These are phyloP conservation scores for Gavia stellata DNA, from an alignment of 2,113 vertebrate species.

Conservation along the genomic window DNA sequence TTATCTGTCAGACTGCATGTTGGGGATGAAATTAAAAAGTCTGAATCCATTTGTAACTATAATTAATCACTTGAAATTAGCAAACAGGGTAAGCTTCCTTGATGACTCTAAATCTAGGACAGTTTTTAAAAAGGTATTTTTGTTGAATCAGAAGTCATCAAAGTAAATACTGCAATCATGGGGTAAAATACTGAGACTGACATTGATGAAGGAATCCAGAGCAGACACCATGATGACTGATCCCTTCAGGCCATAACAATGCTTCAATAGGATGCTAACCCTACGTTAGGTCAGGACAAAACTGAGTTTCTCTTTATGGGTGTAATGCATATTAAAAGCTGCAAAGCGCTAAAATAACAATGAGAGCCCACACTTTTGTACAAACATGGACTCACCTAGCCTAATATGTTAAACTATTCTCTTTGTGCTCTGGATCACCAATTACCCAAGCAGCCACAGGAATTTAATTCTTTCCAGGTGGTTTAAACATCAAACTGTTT, in stretches of 20 bases:
- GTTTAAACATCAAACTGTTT: not conserved
- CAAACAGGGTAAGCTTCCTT: not conserved
- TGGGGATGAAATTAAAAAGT: not conserved
- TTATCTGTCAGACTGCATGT: not conserved
- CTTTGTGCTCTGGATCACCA: not conserved
- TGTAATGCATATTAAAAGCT: not conserved
- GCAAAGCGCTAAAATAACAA: not conserved
- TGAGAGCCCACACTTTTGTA: not conserved
- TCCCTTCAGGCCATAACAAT: accelerated
- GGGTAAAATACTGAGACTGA: not conserved
- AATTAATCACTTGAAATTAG: not conserved
- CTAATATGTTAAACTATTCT: not conserved
- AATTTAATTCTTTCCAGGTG: conserved; percentile 37
- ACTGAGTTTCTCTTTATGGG: not conserved
- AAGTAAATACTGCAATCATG: not conserved
- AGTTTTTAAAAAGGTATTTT: not conserved
- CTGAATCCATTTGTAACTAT: not conserved
- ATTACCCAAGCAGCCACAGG: not conserved
- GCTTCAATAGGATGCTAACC: not conserved
- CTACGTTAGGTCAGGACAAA: not conserved
- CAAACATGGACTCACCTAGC: not conserved
- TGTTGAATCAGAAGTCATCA: not conserved
- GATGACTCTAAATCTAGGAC: not conserved
- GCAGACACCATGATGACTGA: accelerated
- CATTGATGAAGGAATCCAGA: not conserved